Conservation (phyloP, 2,797 vertebrate species). For the Austrolebias charrua region DNA sequence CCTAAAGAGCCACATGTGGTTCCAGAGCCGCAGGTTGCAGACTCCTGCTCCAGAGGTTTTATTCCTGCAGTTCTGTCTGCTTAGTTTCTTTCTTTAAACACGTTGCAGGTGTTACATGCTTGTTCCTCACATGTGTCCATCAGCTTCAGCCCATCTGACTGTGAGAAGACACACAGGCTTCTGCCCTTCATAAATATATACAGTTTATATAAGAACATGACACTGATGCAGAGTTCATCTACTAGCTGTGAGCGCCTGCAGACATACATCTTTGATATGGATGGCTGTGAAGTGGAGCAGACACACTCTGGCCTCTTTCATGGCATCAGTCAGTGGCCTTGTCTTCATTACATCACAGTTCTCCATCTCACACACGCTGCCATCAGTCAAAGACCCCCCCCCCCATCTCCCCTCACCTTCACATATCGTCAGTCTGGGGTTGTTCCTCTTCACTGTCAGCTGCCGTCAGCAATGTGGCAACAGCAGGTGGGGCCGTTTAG, state of each 20-base stretch:
- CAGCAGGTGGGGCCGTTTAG: conserved; percentile 60
- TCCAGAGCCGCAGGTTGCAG: no score
- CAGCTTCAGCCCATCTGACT: no score
- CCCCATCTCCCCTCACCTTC: conserved; percentile 13
- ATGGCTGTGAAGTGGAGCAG: conserved; percentile 56
- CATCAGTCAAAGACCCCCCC: conserved; percentile 68
- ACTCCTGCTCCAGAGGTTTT: no score
- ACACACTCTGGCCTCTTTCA: conserved; percentile 45
- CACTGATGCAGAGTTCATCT: conserved; percentile 37
- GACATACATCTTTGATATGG: conserved; percentile 59
- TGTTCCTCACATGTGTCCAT: no score
- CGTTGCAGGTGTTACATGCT: no score
- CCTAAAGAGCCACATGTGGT: no score
- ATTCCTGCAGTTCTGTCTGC: background rate
- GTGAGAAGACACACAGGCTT: no score
- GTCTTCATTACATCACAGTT: conserved; percentile 66
- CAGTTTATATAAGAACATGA: conserved; percentile 1
- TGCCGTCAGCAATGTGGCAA: conserved; percentile 65
- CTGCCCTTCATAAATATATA: background rate
- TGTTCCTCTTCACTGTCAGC: conserved; percentile 75
- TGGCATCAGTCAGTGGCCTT: conserved; percentile 56
- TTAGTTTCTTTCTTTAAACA: no score
- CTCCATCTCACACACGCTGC: conserved; percentile 62
- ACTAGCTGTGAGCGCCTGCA: conserved; percentile 27
- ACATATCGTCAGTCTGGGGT: conserved; percentile 64